Conservation (phyloP, 2,888 invertebrate genomes). For the Cistogaster globosa region DNA sequence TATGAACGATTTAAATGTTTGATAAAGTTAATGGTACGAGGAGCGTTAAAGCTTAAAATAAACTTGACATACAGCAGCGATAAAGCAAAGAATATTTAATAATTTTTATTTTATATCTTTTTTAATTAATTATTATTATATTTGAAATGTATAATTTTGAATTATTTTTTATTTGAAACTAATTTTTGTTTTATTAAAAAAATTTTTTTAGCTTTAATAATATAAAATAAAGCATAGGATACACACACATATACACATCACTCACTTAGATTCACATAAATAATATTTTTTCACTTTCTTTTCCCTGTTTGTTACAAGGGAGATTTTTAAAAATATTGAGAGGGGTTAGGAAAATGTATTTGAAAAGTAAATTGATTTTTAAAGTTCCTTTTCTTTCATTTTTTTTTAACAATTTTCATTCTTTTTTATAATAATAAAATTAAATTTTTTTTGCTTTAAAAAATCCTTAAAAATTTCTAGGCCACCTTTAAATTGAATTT, state of each 20-base stretch:
- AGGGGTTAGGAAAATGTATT: slow-evolving; percentile 28
- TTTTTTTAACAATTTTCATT: background rate
- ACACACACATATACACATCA: slow-evolving; percentile 25
- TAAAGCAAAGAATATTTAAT: too few relatives aligned
- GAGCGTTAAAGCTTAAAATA: background rate
- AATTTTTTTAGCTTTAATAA: background rate
- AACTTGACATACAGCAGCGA: background rate
- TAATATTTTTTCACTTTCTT: slow-evolving; percentile 12
- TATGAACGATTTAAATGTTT: slow-evolving; percentile 14
- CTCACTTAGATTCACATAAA: too few relatives aligned
- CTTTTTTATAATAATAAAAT: background rate
- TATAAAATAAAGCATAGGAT: slow-evolving; percentile 17
- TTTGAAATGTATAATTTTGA: too few relatives aligned
- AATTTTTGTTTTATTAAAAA: too few relatives aligned
- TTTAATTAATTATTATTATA: too few relatives aligned
- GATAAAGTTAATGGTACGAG: background rate
- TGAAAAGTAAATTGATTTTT: slow-evolving; percentile 43
- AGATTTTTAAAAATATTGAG: slow-evolving; percentile 8
- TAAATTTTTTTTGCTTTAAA: background rate
- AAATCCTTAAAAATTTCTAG: slow-evolving; percentile 20
- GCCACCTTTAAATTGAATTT: background rate
- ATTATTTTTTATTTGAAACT: background rate
- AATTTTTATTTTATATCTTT: too few relatives aligned
- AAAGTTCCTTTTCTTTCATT: too few relatives aligned
- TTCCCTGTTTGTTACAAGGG: background rate